Evolutionary conservation across 2,113 vertebrate genomes (phyloP), one percentile per base, ranked within the genome.

Genomic region (Monarcha castaneiventris): DNA sequence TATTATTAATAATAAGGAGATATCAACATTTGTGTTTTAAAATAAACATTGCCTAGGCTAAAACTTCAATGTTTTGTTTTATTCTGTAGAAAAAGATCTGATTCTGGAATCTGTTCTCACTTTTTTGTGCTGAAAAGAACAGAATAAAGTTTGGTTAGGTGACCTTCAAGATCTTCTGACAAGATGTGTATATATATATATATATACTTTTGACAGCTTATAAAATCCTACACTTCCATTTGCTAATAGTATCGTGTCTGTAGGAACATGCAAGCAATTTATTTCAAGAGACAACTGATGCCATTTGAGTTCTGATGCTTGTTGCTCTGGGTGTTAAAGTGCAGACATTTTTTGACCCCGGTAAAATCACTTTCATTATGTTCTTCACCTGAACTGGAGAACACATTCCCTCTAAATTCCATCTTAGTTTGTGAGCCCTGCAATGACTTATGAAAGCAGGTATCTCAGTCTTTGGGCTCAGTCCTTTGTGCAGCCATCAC

Each of bases 241-340:
- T 96, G 32, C 55, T 93, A 78, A 62, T 49, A 89, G 55, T 29
- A 63, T 72, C 0, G 0, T 73, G 72, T 74, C 82, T 46, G 64
- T 82, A 74, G 73, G 58, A 95, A 85, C 41, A 82, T 33, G 55
- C 33, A 93, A 72, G 51, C 83, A 93, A 88, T 96, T 95, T 92
- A 91, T 95, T 93, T 94, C 59, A 76, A 68, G 83, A 91, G 69
- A 89, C 52, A 92, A 64, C 80, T 49, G 62, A 80, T 56, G 67
- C 55, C 21, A 64, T 87, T 74, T 90, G 80, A 83, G 43, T 80
- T 89, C 85, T 94, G 83, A 58, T 67, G 63, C 25, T 69, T 85
- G 41, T 74, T 93, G 58, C 63, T 96, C 71, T 89, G 41, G 55
- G 55, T 95, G 71, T 92, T 92, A 67, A 96, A 94, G 74, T 80